Evolutionary conservation across 2,797 vertebrate species (phyloP), one percentile per base, ranked within the genome.

Genomic region (Lindbergichthys nudifrons): DNA sequence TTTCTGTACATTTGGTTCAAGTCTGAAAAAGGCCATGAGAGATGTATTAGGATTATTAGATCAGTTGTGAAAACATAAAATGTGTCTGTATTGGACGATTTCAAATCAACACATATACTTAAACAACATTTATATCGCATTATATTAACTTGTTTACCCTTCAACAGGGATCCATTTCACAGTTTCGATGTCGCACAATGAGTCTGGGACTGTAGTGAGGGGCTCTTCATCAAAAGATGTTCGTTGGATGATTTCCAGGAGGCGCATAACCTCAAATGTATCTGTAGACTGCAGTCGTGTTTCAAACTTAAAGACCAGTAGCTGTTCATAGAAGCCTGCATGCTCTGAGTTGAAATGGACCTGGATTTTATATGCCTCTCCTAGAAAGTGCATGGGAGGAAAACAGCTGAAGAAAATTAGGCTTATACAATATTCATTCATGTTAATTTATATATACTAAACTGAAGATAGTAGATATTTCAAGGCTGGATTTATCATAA

Each of bases 261-360:
- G 93, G 70, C 96, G 93, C n/a, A 94, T 85, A 6, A 97, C 94
- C 80, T 87, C 76, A 92, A 97, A 97, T 4, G 77, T 66, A 9
- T 36, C 41, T 57, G 57, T 51, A 15, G 43, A 12, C 0, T 67
- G 39, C 0, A 60, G 66, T 65, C 81, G 81, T 65, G 85, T 88
- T 73, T 67, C 79, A 86, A 96, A 96, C 69, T 93, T 75, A 1
- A 96, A 95, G 41, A 85, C 36, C 84, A 97, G 10, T 0, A 89
- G 81, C 8, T 90, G 65, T 0, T 50, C 84, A 87, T 92, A 96
- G 91, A 86, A 93, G 23, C 96, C 96, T 0, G 93, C 84, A 14
- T 91, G 73, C 10, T 23, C 2, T 9, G 92, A 86, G 63, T 51
- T 57, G 76, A 96, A 96, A 42, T 47, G 81, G 60, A 95, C 83